phyloP scores from a whole-genome alignment of 35 echinoderm and acorn worm genomes.

The Amphiura filiformis region DNA sequence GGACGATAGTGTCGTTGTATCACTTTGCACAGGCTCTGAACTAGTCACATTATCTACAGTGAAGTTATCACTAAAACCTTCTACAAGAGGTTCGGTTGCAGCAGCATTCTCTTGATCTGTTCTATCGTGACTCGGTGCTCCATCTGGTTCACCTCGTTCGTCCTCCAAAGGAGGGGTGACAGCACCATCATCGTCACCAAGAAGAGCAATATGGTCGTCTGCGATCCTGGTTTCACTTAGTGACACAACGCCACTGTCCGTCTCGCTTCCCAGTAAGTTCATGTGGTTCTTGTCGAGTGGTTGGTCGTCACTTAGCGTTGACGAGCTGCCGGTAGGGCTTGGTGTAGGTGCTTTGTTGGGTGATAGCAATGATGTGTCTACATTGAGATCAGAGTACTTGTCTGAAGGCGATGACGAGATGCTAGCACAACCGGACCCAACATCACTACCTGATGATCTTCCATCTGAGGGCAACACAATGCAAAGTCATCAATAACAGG shows the following conservation, averaged over 20 bases:
- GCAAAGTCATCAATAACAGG: too few relatives aligned
- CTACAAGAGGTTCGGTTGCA: not conserved
- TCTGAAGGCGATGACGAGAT: conserved; percentile 51
- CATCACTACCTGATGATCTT: not conserved
- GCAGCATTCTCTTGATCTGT: not conserved
- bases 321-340: conserved; percentile 82
- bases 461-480: not conserved
- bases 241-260: conserved; percentile 87
- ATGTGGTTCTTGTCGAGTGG: conserved; percentile 80
- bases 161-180: not conserved
- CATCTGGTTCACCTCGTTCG: conserved; percentile 46
- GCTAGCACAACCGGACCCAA: not conserved
- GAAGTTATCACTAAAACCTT: not conserved
- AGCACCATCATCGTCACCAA: conserved; percentile 20
- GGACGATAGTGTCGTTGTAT: not conserved
- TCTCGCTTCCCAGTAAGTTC: conserved; percentile 81
- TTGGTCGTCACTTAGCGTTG: conserved; percentile 87
- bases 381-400: conserved; percentile 62
- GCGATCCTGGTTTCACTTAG: conserved; percentile 62
- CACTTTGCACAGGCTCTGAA: not conserved
- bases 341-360: conserved; percentile 86
- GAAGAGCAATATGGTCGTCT: conserved; percentile 42
- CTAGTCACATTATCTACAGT: not conserved
- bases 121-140: not conserved
- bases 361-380: conserved; percentile 66